These are phyloP conservation scores for Mormyrops attenuatus DNA, from an alignment of 2,797 vertebrate species.

Conservation along the genomic window DNA sequence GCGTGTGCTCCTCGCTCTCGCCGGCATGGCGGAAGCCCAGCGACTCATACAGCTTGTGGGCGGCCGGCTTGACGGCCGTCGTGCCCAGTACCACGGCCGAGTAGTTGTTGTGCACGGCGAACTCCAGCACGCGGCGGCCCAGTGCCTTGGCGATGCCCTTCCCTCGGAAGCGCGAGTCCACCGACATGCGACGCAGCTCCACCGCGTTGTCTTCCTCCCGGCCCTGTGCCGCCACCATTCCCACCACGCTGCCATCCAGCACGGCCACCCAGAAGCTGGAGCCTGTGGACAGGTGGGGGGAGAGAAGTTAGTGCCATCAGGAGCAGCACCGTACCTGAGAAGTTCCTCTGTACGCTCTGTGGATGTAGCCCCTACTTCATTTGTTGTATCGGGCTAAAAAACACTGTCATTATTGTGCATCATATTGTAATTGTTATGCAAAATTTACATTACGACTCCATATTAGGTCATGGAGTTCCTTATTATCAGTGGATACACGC, in stretches of 20 bases:
- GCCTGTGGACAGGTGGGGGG: constrained; percentile 57
- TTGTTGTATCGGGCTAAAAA: not conserved
- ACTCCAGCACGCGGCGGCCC: constrained; percentile 93
- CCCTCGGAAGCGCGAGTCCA: constrained; percentile 90
- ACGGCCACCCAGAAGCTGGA: constrained; percentile 99
- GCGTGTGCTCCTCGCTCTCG: constrained; percentile 77
- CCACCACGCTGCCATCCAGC: constrained; percentile 86
- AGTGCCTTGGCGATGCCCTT: constrained; percentile 95
- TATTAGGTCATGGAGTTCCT: not conserved
- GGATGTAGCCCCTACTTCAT: not conserved
- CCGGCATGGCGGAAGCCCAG: constrained; percentile 91
- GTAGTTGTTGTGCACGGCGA: constrained; percentile 89
- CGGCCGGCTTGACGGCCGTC: constrained; percentile 93
- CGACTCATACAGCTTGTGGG: constrained; percentile 97
- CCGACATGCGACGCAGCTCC: constrained; percentile 94
- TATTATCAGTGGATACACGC: not conserved
- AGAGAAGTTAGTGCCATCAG: not conserved
- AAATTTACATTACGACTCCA: not conserved
- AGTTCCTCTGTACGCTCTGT: not conserved
- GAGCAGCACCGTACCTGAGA: not conserved
- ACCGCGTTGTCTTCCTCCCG: constrained; percentile 87
- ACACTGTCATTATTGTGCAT: not conserved
- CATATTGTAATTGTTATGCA: not conserved
- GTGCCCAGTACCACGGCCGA: constrained; percentile 91
- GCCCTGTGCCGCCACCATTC: constrained; percentile 88